phyloP scores from a whole-genome alignment of 2,888 invertebrate species.

The Pelosia muscerda region DNA sequence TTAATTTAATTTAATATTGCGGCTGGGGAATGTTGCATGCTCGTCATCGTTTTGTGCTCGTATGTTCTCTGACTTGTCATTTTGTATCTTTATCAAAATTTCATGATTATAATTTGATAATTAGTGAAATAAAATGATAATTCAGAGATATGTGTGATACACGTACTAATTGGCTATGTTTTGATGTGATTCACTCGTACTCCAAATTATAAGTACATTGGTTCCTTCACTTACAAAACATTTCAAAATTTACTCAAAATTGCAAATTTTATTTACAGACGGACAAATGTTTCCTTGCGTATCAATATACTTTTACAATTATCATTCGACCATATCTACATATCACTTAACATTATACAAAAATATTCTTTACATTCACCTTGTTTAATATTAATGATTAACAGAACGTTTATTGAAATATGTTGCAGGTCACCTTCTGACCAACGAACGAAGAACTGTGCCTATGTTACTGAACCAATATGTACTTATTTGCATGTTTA shows the following conservation, averaged over 20 bases:
- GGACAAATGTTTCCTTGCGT: conserved; percentile 39
- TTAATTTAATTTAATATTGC: conserved; percentile 78
- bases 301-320: conserved; percentile 30
- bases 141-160: conserved; percentile 51
- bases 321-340: conserved; percentile 28
- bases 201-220: conserved; percentile 57
- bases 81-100: conserved; percentile 40
- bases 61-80: conserved; percentile 64
- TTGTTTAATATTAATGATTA: conserved; percentile 32
- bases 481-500: conserved; percentile 62
- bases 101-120: conserved; percentile 14
- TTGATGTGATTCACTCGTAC: conserved; percentile 50
- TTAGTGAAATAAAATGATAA: conserved; percentile 52
- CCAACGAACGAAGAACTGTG: conserved; percentile 63
- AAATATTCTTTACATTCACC: not conserved
- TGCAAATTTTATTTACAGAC: conserved; percentile 36
- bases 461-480: conserved; percentile 59
- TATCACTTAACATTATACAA: conserved; percentile 21
- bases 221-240: conserved; percentile 48
- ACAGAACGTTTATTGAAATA: conserved; percentile 55
- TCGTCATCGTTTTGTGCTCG: conserved; percentile 63
- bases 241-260: conserved; percentile 36
- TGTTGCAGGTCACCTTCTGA: conserved; percentile 77
- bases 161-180: conserved; percentile 62
- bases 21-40: conserved; percentile 87